A percentile compares a stretch with the other conserved stretches of the same genome.
Conservation (phyloP, 2,797 vertebrate species). For the Acipenser ruthenus region DNA sequence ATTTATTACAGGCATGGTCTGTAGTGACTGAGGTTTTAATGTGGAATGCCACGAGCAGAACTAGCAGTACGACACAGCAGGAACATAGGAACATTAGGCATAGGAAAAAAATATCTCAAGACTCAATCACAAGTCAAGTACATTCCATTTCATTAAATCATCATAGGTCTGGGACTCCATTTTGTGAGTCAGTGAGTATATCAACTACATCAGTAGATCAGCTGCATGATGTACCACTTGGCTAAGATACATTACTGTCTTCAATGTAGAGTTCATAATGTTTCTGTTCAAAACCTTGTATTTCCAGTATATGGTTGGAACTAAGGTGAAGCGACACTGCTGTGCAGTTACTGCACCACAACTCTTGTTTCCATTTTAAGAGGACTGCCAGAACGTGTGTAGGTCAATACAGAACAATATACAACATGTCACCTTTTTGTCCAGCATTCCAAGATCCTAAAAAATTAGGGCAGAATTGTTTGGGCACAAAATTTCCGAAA, state of each 20-base stretch:
- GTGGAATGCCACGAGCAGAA: background rate
- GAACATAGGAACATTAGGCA: background rate
- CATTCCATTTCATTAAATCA: conserved; percentile 10
- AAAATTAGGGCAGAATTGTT: no score
- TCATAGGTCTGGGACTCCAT: conserved; percentile 7
- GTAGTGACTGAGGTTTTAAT: background rate
- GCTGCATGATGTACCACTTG: background rate
- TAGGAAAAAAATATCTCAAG: conserved; percentile 1
- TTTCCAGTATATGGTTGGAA: conserved; percentile 7
- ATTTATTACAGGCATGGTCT: background rate
- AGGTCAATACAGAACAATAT: no score
- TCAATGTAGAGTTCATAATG: background rate
- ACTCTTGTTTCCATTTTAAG: no score
- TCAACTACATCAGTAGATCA: background rate
- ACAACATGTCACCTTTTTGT: no score
- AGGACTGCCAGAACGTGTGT: no score
- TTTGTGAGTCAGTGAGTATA: conserved; percentile 2
- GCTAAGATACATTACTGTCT: background rate
- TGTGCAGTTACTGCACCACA: no score
- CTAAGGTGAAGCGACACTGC: no score
- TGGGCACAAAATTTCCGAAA: no score
- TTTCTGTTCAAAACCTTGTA: background rate
- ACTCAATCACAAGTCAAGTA: conserved; percentile 4
- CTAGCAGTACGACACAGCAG: background rate
- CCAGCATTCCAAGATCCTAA: no score